Evolutionary conservation across 2,113 vertebrate species (phyloP), one percentile per base, ranked within the genome.

Genomic region (Hippocampus mohnikei): DNA sequence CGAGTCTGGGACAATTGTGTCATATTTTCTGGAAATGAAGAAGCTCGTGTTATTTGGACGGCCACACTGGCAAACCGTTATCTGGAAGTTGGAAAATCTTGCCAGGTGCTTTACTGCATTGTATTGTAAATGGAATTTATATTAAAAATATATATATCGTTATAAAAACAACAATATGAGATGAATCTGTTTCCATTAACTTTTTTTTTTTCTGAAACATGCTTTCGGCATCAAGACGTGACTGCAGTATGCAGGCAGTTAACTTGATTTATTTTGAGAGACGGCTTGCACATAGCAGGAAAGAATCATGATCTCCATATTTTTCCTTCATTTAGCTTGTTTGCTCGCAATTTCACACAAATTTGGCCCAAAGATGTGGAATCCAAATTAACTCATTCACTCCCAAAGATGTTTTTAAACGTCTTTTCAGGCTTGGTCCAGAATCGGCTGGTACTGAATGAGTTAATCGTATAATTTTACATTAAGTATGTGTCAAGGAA

Each of bases 61-160:
- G 13, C 23, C 25, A 27, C 23, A 27, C 23, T 0, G 9, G 29
- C 15, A 50, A 64, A 55, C 21, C 29, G 16, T 67, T 25, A 48
- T 66, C 55, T 62, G 23, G 16, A 9, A 27, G 46, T 40, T 76
- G 8, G 63, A 15, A 75, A 59, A 67, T 23, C 16, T 53, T 41
- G 2, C 1, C 33, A 4, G 29, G 62, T 50, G 20, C 68, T 55
- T 58, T 6, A 25, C 8, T 69, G 25, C 68, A 71, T 59, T 53
- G 0, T 69, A 27, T 55, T 69, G 23, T n/a, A 52, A 11, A 13
- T 42, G 27, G 12, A 23, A 42, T 74, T n/a, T 50, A 50, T 5
- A 50, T 18, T 20, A 4, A 50, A 18, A 9, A 53, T 53, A 20
- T 53, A 53, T 21, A 48, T 16, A 48, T 53, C 6, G 21, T 52